Evolutionary conservation across 2,888 invertebrate species (phyloP).

Genomic region (Phyllotreta striolata): DNA sequence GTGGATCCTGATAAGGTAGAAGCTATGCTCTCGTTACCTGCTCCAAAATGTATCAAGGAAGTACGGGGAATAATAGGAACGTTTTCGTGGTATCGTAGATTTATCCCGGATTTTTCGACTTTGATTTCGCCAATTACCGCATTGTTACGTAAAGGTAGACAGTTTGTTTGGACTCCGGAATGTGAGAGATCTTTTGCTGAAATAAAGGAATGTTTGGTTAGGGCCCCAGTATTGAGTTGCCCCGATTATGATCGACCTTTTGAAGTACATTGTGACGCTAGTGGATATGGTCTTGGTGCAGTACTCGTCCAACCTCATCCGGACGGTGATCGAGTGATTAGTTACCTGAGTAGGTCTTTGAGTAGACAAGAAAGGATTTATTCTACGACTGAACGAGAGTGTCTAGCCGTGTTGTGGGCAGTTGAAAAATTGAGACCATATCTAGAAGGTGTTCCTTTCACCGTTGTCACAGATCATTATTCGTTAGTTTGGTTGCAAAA

Average conservation of each 20-base stretch:
- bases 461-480: slow-evolving; percentile 27
- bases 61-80: slow-evolving; percentile 39
- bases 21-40: slow-evolving; percentile 38
- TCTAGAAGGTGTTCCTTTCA: slow-evolving; percentile 37
- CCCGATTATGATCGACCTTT: slow-evolving; percentile 38
- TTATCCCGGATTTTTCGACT: slow-evolving; percentile 39
- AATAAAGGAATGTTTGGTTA: slow-evolving; percentile 33
- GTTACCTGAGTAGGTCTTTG: slow-evolving; percentile 32
- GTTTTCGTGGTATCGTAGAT: slow-evolving; percentile 43
- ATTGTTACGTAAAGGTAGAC: slow-evolving; percentile 31
- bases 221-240: slow-evolving; percentile 37
- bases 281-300: slow-evolving; percentile 38
- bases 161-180: slow-evolving; percentile 36
- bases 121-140: slow-evolving; percentile 32
- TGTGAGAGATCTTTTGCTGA: slow-evolving; percentile 31
- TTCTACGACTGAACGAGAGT: slow-evolving; percentile 33
- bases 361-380: slow-evolving; percentile 33
- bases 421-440: slow-evolving; percentile 38
- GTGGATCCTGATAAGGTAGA: slow-evolving; percentile 39
- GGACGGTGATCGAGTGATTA: slow-evolving; percentile 37
- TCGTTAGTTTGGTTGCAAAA: not conserved
- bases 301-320: slow-evolving; percentile 33
- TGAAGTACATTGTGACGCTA: slow-evolving; percentile 41
- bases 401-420: slow-evolving; percentile 33
- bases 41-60: slow-evolving; percentile 36